A percentile compares a stretch with the other conserved stretches of the same genome.
Conservation (phyloP, 2,888 invertebrate species). For the Eledone cirrhosa region DNA sequence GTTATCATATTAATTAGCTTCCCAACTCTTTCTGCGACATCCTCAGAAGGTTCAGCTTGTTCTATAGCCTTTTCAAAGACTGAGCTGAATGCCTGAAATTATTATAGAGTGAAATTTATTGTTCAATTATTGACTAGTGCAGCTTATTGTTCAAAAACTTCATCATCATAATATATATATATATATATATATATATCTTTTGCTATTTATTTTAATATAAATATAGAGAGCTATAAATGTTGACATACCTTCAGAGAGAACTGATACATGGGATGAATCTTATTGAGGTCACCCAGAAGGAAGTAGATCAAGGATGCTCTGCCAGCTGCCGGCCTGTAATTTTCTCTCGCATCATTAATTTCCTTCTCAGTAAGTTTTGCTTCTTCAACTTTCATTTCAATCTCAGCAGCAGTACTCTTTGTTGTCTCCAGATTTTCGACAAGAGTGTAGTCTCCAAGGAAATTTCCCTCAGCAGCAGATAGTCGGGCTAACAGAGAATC, state of each 20-base stretch:
- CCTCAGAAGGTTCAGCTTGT: conserved; percentile 82
- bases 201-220: too few relatives aligned
- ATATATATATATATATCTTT: too few relatives aligned
- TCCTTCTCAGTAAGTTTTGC: conserved; percentile 90
- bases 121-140: conserved; percentile 15
- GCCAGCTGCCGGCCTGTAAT: conserved; percentile 90
- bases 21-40: conserved; percentile 80
- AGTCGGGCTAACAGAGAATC: conserved; percentile 89
- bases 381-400: conserved; percentile 88
- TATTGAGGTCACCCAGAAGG: conserved; percentile 92
- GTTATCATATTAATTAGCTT: conserved; percentile 95
- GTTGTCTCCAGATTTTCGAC: conserved; percentile 97
- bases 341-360: conserved; percentile 92
- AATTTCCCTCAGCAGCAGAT: conserved; percentile 92
- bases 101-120: background rate
- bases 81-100: conserved; percentile 87
- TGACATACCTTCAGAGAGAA: conserved; percentile 89
- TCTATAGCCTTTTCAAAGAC: conserved; percentile 96
- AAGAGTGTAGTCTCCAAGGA: conserved; percentile 91
- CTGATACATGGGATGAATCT: conserved; percentile 96
- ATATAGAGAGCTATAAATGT: too few relatives aligned
- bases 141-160: background rate
- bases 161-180: too few relatives aligned
- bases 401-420: conserved; percentile 93
- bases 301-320: conserved; percentile 93